These are phyloP conservation scores for Dysmachus trigonus DNA, from an alignment of 2,888 invertebrate species.

Conservation along the genomic window DNA sequence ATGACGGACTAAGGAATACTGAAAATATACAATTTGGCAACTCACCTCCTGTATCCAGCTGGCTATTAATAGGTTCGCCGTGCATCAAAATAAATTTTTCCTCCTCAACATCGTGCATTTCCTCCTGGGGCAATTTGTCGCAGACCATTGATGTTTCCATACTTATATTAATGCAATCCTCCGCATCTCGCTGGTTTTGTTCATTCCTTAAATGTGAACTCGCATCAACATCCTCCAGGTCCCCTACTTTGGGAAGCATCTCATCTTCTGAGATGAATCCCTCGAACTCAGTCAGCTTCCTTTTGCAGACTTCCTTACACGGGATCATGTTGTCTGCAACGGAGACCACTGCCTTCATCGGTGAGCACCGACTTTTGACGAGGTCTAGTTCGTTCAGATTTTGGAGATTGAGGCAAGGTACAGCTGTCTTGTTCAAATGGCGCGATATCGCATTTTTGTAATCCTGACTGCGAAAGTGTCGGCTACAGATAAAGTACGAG, in stretches of 20 bases:
- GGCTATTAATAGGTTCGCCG: background rate
- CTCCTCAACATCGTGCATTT: background rate
- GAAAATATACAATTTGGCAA: background rate
- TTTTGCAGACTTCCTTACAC: background rate
- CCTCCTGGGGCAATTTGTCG: background rate
- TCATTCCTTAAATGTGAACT: background rate
- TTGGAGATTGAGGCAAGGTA: conserved; percentile 54
- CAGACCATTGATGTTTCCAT: background rate
- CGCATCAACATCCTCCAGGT: background rate
- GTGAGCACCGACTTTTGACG: background rate
- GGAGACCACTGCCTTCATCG: background rate
- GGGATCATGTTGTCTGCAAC: background rate
- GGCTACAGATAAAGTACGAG: conserved; percentile 53
- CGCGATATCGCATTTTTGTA: conserved; percentile 54
- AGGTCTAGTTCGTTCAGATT: conserved; percentile 45
- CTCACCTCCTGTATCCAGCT: background rate
- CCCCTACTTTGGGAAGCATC: background rate
- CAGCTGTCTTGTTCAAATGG: conserved; percentile 53
- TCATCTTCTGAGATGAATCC: background rate
- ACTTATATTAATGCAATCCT: background rate
- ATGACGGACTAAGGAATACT: no score
- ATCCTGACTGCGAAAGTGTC: conserved; percentile 55
- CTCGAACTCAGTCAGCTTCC: background rate
- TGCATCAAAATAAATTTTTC: background rate
- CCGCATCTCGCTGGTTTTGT: background rate